phyloP scores from a whole-genome alignment of 2,113 vertebrate genomes.

The Alces alces region DNA sequence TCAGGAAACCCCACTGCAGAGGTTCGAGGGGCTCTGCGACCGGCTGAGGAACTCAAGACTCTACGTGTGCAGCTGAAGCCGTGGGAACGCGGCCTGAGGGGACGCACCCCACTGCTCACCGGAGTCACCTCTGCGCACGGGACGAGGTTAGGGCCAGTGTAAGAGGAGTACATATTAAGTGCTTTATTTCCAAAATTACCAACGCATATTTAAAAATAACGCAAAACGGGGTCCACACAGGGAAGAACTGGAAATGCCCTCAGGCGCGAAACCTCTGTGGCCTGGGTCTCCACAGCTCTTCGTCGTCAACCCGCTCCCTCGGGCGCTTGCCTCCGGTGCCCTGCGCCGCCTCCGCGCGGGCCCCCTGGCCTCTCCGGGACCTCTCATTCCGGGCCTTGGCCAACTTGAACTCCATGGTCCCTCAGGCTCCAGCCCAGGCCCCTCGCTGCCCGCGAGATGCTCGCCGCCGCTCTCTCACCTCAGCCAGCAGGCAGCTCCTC shows the following conservation, averaged over 20 bases:
- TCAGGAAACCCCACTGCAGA: not conserved
- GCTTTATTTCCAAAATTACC: not conserved
- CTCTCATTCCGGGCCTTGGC: not conserved
- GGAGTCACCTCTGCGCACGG: not conserved
- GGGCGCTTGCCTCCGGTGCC: not conserved
- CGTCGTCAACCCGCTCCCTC: rapidly evolving
- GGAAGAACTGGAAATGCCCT: not conserved
- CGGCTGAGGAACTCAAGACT: not conserved
- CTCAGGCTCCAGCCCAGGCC: not conserved
- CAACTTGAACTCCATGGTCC: rapidly evolving
- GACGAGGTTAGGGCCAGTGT: rapidly evolving
- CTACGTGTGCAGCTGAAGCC: too few species aligned
- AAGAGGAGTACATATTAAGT: not conserved
- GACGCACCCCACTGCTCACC: not conserved
- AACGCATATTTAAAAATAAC: not conserved
- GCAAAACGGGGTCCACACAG: not conserved
- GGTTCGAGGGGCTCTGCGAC: not conserved
- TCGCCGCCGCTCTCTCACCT: conserved; percentile 70
- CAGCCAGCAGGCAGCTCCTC: conserved; percentile 81
- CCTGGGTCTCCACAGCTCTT: rapidly evolving
- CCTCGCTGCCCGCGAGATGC: not conserved
- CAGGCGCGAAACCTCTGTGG: too few species aligned
- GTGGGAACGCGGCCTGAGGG: too few species aligned
- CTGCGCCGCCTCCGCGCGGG: rapidly evolving
- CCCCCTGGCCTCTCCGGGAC: not conserved